phyloP scores from a whole-genome alignment of 92 coral and sea anemone genomes.

The Umimayanthus chanpuru region DNA sequence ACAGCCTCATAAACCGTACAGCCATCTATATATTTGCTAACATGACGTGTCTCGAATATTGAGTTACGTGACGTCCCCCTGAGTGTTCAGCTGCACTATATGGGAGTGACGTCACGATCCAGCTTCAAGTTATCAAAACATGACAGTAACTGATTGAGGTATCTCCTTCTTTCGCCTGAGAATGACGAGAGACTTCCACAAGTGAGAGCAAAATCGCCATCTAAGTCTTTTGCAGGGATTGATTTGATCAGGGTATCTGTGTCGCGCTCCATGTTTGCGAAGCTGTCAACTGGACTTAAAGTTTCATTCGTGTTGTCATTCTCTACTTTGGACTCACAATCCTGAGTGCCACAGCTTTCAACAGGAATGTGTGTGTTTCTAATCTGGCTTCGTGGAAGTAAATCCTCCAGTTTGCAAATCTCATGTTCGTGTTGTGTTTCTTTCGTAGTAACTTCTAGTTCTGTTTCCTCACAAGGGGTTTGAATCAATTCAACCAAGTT shows the following conservation, averaged over 20 bases:
- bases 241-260: neutral
- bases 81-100: too few species aligned
- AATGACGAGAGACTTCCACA: neutral
- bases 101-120: neutral
- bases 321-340: neutral
- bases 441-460: neutral
- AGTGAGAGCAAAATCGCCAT: neutral
- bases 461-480: neutral
- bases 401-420: neutral
- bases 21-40: too few species aligned
- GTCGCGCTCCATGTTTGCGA: neutral
- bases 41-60: too few species aligned
- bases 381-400: neutral
- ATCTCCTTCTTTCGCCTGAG: neutral
- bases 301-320: neutral
- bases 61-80: too few species aligned
- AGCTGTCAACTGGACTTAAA: neutral
- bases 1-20: too few species aligned
- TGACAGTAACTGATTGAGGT: neutral
- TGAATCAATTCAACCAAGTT: slow-evolving; percentile 12
- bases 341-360: neutral
- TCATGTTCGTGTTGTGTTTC: slow-evolving; percentile 3
- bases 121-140: neutral
- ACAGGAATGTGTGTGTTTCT: neutral
- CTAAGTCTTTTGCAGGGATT: neutral